Base-by-base conservation (phyloP, 2,888 invertebrate species). In the Hedya salicella region DNA sequence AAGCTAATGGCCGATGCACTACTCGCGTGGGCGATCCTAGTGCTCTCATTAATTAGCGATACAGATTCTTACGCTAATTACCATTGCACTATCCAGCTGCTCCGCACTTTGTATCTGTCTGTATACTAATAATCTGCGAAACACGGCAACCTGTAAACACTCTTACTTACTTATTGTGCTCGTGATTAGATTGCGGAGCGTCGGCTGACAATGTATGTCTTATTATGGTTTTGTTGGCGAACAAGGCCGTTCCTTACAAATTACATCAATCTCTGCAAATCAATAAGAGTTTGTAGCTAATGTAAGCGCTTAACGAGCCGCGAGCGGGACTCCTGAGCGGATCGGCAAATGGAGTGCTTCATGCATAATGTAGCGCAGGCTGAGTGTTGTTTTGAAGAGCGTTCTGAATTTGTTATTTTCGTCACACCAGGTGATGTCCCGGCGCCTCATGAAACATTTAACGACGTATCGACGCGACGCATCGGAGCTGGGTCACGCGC, bases 291-390 rank as follows among this genome's bases (percentile, higher is more conserved):
- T 89, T 88, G 89, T 87, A 89, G 88, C 86, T 89, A 90, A 91
- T 91, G 91, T 91, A 90, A 85, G 89, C 89, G 89, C 88, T 89
- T 91, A 91, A 91, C 91, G 91, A 91, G 90, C 87, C 91, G 87
- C 88, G 90, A 87, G 86, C 85, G 87, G 88, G 87, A 85, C 87
- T 88, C 83, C 83, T 89, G 91, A 92, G 91, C 90, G 89, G 91
- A 91, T 91, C 89, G 89, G 86, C 90, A 91, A 91, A 91, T 91
- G 91, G 91, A 92, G 91, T 91, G 91, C 88, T 87, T 91, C 91
- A 91, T 92, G 89, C 91, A 92, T 92, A 90, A 92, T 92, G 92
- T 89, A 92, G 86, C 84, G 77, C 81, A 78, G 83, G 78, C 89
- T 88, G 91, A 90, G 89, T 89, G 91, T 90, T 91, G 92, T 91